These are phyloP conservation scores for Venturia canescens DNA, from an alignment of 1,140 invertebrate genomes.

Conservation along the genomic window DNA sequence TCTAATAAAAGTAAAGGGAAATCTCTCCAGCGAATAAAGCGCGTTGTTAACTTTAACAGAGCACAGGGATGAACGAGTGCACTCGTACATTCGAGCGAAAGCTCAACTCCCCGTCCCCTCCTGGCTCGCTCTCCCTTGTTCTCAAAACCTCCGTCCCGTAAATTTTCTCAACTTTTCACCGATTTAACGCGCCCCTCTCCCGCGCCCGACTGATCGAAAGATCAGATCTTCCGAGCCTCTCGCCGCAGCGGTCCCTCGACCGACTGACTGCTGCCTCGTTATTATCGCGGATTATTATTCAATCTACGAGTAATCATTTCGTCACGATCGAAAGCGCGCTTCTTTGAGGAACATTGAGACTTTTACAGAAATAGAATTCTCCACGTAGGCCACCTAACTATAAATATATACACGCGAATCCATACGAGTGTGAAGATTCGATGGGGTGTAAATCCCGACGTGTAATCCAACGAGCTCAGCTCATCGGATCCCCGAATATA, in stretches of 20 bases:
- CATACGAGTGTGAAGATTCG: neutral
- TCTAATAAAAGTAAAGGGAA: neutral
- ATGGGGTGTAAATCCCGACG: conserved; percentile 25
- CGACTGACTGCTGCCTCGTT: too few relatives aligned
- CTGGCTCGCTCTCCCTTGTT: neutral
- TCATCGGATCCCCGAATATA: conserved; percentile 31
- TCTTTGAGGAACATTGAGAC: neutral
- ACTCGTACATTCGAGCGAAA: neutral
- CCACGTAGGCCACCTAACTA: too few relatives aligned
- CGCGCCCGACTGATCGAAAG: too few relatives aligned
- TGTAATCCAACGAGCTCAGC: conserved; percentile 39
- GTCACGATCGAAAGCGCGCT: neutral
- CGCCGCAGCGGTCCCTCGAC: too few relatives aligned
- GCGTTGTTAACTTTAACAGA: conserved; percentile 37
- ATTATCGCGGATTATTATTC: neutral
- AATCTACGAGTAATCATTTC: neutral
- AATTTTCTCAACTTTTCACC: too few relatives aligned
- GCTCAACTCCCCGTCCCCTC: neutral
- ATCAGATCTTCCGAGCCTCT: too few relatives aligned
- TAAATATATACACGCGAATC: neutral
- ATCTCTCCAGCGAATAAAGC: neutral
- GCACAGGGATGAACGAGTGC: neutral
- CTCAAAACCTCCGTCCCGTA: neutral
- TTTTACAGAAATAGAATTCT: neutral
- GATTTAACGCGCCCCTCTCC: too few relatives aligned